These are phyloP conservation scores for Dorcus hopei DNA, from an alignment of 2,888 invertebrate species.

Conservation along the genomic window DNA sequence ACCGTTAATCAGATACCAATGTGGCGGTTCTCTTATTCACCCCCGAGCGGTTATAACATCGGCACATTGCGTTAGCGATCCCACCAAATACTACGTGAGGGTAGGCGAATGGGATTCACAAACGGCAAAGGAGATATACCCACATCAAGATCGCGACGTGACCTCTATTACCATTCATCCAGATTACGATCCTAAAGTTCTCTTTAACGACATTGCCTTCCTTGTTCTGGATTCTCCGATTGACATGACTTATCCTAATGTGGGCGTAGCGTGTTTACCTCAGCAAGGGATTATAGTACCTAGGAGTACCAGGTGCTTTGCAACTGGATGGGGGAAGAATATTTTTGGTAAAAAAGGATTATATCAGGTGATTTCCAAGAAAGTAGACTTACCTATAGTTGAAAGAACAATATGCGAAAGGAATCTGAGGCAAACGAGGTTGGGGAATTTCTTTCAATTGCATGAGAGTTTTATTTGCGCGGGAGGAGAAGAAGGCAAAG, in stretches of 20 bases:
- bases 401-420: constrained; percentile 42
- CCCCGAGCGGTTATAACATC: constrained; percentile 74
- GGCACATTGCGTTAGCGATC: constrained; percentile 69
- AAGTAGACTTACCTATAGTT: constrained; percentile 70
- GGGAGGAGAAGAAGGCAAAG: constrained; percentile 68
- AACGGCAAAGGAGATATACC: constrained; percentile 63
- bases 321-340: constrained; percentile 76
- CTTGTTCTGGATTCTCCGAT: constrained; percentile 61
- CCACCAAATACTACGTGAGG: constrained; percentile 51
- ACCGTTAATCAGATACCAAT: constrained; percentile 64
- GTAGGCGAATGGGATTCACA: constrained; percentile 85
- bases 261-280: constrained; percentile 68
- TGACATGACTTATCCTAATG: constrained; percentile 60
- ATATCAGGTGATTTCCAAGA: constrained; percentile 59
- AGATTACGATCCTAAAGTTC: constrained; percentile 61
- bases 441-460: constrained; percentile 65
- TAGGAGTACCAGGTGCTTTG: constrained; percentile 59
- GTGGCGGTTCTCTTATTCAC: constrained; percentile 79
- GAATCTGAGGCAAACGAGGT: constrained; percentile 61
- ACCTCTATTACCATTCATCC: constrained; percentile 58
- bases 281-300: constrained; percentile 51
- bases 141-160: constrained; percentile 68
- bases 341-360: constrained; percentile 58
- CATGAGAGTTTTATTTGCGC: constrained; percentile 74
- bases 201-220: constrained; percentile 73